phyloP scores from a whole-genome alignment of 1,140 invertebrate genomes.

The Calephelis nemesis region DNA sequence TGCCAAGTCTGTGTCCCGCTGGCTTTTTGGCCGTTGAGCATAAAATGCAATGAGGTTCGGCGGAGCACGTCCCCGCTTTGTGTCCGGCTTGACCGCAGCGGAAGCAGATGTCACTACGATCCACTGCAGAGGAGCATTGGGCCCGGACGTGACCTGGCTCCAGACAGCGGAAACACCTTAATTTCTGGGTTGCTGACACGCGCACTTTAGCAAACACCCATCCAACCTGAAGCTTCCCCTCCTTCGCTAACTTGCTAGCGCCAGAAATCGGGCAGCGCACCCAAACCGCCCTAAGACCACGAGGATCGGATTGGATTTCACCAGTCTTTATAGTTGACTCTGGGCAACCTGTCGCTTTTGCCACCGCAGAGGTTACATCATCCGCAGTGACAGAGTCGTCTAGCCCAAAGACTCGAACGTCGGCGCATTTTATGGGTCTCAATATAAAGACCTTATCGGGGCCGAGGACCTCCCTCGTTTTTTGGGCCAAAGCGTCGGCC shows the following conservation, averaged over 20 bases:
- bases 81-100: constrained; percentile 28
- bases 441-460: not conserved
- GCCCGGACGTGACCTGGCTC: constrained; percentile 22
- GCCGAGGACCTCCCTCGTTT: not conserved
- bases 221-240: not conserved
- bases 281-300: constrained; percentile 6
- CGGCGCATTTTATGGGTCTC: constrained; percentile 15
- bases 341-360: not conserved
- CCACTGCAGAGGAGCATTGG: constrained; percentile 17
- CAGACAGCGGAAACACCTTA: constrained; percentile 21
- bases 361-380: not conserved
- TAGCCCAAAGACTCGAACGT: constrained; percentile 6
- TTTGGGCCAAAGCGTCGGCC: not conserved
- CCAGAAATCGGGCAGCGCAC: constrained; percentile 14
- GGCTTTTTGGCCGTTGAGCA: constrained; percentile 17
- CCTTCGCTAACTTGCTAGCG: constrained; percentile 1
- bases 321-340: not conserved
- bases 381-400: constrained; percentile 21
- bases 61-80: constrained; percentile 20
- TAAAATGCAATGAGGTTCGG: constrained; percentile 10
- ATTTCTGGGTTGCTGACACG: not conserved
- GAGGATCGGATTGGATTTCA: not conserved
- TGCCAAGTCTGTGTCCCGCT: not conserved
- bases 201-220: constrained; percentile 12
- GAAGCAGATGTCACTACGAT: constrained; percentile 26